Conservation (phyloP, 2,113 vertebrate species). For the Eublepharis macularius region DNA sequence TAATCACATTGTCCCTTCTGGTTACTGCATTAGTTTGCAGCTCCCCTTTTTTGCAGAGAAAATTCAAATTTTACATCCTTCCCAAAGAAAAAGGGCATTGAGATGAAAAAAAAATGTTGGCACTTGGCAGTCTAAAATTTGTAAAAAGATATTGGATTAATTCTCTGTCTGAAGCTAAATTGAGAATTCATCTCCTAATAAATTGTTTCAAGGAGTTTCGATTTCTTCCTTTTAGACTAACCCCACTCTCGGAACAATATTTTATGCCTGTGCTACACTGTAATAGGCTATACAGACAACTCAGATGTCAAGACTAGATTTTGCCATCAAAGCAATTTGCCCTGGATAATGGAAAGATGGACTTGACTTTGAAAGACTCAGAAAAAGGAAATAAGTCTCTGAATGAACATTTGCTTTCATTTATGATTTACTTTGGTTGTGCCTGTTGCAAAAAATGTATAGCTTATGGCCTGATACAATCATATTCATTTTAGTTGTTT, state of each 20-base stretch:
- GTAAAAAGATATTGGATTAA: constrained; percentile 65
- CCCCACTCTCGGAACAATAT: constrained; percentile 71
- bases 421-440: neutral
- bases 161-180: constrained; percentile 68
- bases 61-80: constrained; percentile 54
- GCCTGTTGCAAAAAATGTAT: constrained; percentile 23
- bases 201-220: constrained; percentile 71
- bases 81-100: constrained; percentile 41
- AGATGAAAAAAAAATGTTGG: constrained; percentile 41
- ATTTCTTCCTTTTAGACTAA: constrained; percentile 69
- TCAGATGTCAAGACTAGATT: constrained; percentile 71
- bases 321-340: constrained; percentile 74
- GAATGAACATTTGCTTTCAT: constrained; percentile 58
- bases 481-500: neutral
- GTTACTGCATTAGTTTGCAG: constrained; percentile 50
- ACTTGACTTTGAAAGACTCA: constrained; percentile 70
- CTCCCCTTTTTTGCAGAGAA: constrained; percentile 42
- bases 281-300: constrained; percentile 71
- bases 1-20: constrained; percentile 48
- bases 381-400: constrained; percentile 56
- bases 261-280: constrained; percentile 71
- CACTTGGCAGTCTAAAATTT: constrained; percentile 49
- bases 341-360: constrained; percentile 64
- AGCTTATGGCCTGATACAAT: neutral
- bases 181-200: constrained; percentile 69